Conservation (phyloP, 2,797 vertebrate species). For the Adrianichthys oophorus region DNA sequence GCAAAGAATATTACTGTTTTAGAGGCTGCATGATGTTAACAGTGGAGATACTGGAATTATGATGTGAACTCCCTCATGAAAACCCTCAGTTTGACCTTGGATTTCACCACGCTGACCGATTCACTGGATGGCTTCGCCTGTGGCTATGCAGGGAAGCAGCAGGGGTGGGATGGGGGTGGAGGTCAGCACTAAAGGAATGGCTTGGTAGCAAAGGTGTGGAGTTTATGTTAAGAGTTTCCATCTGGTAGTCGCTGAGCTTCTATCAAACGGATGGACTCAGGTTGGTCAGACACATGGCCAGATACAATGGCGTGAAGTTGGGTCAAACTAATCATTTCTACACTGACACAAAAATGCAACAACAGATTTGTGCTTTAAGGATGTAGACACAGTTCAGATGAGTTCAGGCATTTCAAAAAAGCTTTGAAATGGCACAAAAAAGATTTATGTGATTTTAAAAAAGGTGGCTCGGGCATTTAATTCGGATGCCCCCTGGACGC, state of each 20-base stretch:
- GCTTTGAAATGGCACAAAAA: too few species aligned
- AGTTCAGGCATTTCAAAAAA: too few species aligned
- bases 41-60: conserved; percentile 56
- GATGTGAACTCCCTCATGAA: conserved; percentile 72
- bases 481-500: too few species aligned
- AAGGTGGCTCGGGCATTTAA: too few species aligned
- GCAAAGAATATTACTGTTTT: conserved; percentile 12
- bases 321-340: too few species aligned
- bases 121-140: conserved; percentile 82
- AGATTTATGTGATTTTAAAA: too few species aligned
- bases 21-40: conserved; percentile 24
- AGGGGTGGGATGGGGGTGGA: conserved; percentile 84
- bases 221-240: conserved; percentile 79
- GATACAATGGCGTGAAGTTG: too few species aligned
- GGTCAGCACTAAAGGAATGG: conserved; percentile 63
- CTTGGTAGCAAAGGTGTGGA: conserved; percentile 38
- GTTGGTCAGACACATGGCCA: conserved; percentile 24
- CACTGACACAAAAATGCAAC: too few species aligned
- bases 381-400: too few species aligned
- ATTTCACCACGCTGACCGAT: conserved; percentile 83
- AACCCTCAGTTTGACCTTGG: conserved; percentile 83
- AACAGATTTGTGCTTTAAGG: too few species aligned
- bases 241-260: conserved; percentile 83
- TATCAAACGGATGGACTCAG: conserved; percentile 29
- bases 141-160: conserved; percentile 71